phyloP scores from a whole-genome alignment of 2,888 invertebrate genomes.

The Phlogophora meticulosa region DNA sequence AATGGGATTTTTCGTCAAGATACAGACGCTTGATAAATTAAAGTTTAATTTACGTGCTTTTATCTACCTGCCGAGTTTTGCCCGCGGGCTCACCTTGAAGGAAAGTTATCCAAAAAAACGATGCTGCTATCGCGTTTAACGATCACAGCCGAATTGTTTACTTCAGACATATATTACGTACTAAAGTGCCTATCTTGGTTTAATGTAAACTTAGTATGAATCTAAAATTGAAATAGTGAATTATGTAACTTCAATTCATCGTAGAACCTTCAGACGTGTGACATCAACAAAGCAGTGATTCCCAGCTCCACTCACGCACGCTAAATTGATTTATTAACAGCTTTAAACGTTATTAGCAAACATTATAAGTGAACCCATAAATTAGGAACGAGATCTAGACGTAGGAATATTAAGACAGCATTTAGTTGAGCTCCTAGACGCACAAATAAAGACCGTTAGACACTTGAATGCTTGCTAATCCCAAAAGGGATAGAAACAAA shows the following conservation, averaged over 20 bases:
- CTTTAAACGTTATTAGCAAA: conserved; percentile 51
- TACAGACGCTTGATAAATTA: conserved; percentile 66
- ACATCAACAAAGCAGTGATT: conserved; percentile 33
- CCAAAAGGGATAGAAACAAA: conserved; percentile 21
- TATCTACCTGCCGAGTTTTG: conserved; percentile 36
- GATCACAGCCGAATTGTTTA: conserved; percentile 31
- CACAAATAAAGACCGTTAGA: conserved; percentile 40
- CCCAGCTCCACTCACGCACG: conserved; percentile 28
- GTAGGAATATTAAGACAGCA: conserved; percentile 41
- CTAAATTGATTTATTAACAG: conserved; percentile 57
- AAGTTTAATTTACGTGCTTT: conserved; percentile 62
- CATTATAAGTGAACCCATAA: conserved; percentile 56
- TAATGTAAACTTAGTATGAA: background rate
- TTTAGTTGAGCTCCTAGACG: conserved; percentile 46
- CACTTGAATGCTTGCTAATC: conserved; percentile 50
- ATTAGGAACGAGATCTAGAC: conserved; percentile 51
- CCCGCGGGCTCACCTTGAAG: conserved; percentile 41
- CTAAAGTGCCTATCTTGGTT: background rate
- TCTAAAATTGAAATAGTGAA: conserved; percentile 16
- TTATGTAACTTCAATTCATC: conserved; percentile 9
- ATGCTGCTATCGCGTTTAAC: conserved; percentile 22
- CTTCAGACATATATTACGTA: conserved; percentile 17
- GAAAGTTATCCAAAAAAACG: conserved; percentile 54
- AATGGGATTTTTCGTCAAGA: conserved; percentile 69
- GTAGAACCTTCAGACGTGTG: conserved; percentile 24